Base-by-base conservation (phyloP, 2,888 invertebrate species). In the Nomada lathburiana region DNA sequence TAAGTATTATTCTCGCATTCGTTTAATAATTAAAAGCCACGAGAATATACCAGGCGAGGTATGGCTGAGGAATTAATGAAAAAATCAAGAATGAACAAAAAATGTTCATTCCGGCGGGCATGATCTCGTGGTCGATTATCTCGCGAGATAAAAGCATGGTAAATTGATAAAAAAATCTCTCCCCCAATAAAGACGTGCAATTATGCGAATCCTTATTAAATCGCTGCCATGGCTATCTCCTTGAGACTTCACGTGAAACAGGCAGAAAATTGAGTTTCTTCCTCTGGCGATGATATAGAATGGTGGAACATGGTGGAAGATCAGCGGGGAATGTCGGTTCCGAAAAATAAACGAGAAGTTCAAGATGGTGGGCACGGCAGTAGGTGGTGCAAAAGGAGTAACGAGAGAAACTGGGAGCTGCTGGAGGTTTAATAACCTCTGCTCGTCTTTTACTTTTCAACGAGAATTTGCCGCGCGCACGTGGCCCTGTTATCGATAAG, bases 161-260 rank as follows among this genome's bases (percentile, higher is more conserved):
- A 36, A 36, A 36, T 36, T 36, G 36, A 36, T 36, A 36, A 36
- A 36, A 36, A 36, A 36, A 36, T 36, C 36, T 36, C 36, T 36
- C 36, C 36, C 36, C 36, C 36, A 36, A 36, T 36, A 36, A 36
- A 36, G 26, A 42, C 5, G 55, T 53, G 70, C 79, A 79, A 78
- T 75, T 79, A 76, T 36, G 26, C 29, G 70, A 70, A 55, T 69
- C n/a, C 53, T 70, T 76, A 76, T 77, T 80, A 80, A 76, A 79
- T 65, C 59, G 62, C 76, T 23, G 52, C 57, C 53, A 23, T 10
- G 18, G 44, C 26, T 68, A 59, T 70, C 70, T 29, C 20, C 11
- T 63, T n/a, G 42, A 65, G 76, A 64, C 70, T 76, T 76, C 77
- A 47, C 69, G 59, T 69, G 70, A 53, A 69, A 76, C 57, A 60